Base-by-base conservation (phyloP, 2,888 invertebrate genomes). In the Drosophila kuntzei region DNA sequence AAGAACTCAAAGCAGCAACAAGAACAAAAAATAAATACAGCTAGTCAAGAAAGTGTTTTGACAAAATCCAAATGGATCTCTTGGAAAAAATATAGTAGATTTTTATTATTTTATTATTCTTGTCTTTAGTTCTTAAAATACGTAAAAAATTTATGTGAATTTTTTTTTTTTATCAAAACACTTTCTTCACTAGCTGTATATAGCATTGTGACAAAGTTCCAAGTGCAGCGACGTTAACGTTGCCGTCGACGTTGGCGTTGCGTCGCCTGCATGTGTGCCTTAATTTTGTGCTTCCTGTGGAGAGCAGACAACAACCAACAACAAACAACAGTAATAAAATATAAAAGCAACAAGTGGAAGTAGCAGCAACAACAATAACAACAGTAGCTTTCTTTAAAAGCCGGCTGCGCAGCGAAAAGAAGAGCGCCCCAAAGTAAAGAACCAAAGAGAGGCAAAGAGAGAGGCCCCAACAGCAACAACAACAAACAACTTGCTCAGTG, bases 241-340 rank as follows among this genome's bases (percentile, higher is more conserved):
- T 18, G 43, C 9, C 41, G 77, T 62, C 46, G 43, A 16, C 41
- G 77, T 62, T 49, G 61, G 41, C 67, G 49, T 36, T 39, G 51
- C 61, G 59, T 51, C 76, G 85, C 73, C 80, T 86, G 84, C 82
- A 85, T 80, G 53, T 46, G 55, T 59, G 85, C 63, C 77, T 87
- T 85, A 85, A 85, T 87, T 85, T 80, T 74, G 71, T 82, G 79
- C 70, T 85, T 85, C 85, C 85, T 85, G 87, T 85, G 70, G 34
- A 64, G 61, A 74, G 57, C 67, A 67, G 67, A 54, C 51, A 73
- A 74, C 49, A 72, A 63, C 54, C 51, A 73, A 74, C 49, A 72
- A 63, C 54, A 59, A 76, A 34, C 37, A 53, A 60, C 46, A 27
- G 37, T 54, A 67, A 76, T 39, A 66, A 70, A 58, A 58, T 36